Conservation (phyloP, 2,888 invertebrate species). For the Lumbricus terrestris region DNA sequence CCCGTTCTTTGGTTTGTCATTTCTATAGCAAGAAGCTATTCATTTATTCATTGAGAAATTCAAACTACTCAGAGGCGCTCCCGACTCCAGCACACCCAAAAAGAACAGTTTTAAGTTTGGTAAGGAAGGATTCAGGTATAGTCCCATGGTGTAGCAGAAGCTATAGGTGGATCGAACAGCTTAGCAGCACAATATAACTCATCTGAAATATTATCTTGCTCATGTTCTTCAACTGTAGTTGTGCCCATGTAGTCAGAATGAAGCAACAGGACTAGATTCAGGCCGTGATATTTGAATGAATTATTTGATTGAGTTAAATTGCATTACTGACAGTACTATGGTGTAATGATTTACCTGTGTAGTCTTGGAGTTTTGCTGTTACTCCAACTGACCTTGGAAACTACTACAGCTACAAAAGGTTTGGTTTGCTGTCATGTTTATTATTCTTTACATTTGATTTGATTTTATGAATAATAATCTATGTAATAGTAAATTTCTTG, state of each 20-base stretch:
- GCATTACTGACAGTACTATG: background rate
- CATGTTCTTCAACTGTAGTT: background rate
- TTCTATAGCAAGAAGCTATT: background rate
- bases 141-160: too few species aligned
- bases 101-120: too few species aligned
- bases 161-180: background rate
- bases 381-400: background rate
- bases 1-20: too few species aligned
- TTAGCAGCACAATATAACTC: too few species aligned
- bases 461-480: background rate
- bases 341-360: background rate
- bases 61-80: too few species aligned
- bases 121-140: too few species aligned
- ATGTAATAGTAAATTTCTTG: background rate
- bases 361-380: background rate
- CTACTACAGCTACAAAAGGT: background rate
- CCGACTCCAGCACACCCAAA: too few species aligned
- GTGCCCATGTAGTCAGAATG: background rate
- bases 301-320: background rate
- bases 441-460: background rate
- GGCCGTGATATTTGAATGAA: background rate
- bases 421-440: background rate
- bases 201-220: background rate
- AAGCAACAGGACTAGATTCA: background rate
- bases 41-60: too few species aligned